Evolutionary conservation across 2,797 vertebrate species (phyloP).

Genomic region (Pachyuromys duprasi): DNA sequence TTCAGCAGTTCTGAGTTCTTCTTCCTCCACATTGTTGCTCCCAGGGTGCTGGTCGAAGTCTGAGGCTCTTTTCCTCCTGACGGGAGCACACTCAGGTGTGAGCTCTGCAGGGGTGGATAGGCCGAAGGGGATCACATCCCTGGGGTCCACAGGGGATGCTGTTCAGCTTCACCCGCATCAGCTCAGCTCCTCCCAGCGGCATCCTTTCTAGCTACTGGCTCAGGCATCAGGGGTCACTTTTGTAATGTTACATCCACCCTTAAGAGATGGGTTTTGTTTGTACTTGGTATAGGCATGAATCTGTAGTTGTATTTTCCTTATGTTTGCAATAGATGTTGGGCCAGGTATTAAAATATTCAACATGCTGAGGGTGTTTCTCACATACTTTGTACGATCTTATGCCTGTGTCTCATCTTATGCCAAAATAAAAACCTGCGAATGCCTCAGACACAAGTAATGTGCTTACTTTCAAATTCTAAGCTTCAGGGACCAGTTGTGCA

Average conservation of each 20-base stretch:
- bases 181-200: not conserved
- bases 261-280: slow-evolving; percentile 28
- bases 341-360: slow-evolving; percentile 31
- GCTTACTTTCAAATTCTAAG: slow-evolving; percentile 51
- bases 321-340: slow-evolving; percentile 53
- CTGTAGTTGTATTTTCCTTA: not conserved
- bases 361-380: not conserved
- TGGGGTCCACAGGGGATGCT: not conserved
- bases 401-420: slow-evolving; percentile 51
- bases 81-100: not conserved
- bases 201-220: not conserved
- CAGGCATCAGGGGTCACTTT: not conserved
- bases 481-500: slow-evolving; percentile 8
- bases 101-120: not conserved
- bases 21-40: not conserved
- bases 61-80: not conserved
- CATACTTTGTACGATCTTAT: slow-evolving; percentile 4
- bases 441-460: slow-evolving; percentile 13
- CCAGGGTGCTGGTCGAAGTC: not conserved
- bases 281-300: not conserved
- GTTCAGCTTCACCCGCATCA: not conserved
- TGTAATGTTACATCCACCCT: not conserved
- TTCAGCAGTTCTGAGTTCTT: not conserved
- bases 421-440: slow-evolving; percentile 54
- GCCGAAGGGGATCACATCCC: not conserved